Evolutionary conservation across 1,140 invertebrate species (phyloP), one percentile per base, ranked within the genome.

Genomic region (Penaeus japonicus): DNA sequence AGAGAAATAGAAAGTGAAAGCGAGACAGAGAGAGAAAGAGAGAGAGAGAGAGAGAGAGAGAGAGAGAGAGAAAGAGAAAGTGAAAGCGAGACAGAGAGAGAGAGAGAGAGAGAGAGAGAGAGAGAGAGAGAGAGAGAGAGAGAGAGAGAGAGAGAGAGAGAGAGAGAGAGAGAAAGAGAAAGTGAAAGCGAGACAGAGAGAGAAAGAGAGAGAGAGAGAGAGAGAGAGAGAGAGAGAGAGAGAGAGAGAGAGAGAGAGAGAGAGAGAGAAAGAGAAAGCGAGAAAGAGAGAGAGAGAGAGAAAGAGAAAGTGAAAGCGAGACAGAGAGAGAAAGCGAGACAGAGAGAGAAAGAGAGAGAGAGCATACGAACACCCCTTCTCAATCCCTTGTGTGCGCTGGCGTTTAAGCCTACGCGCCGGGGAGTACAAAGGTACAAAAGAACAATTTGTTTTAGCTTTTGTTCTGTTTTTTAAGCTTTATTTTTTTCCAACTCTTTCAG

Each of bases 121-220:
- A 53, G 78, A 80, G 47, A 80, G 78, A 80, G 78, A 78, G 75
- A 78, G 75, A 78, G 75, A 78, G 75, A 78, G 75, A 78, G 75
- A 78, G 75, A 78, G 35, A 79, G 35, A 47, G 77, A 79, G 77
- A 80, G 32, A 53, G 22, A 79, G 22, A 79, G 22, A 77, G 32
- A 77, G 7, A 77, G 0, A 24, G 1, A 32, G 7, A 18, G 1
- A 77, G 22, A 12, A 4, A 80, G 39, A 53, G 35, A 80, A 53
- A 80, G 47, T 54, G 78, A 54, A 39, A 80, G 35, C 53, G 78
- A 80, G 32, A 80, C n/a, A 80, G 35, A 80, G 78, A 80, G 78
- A 80, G 35, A 80, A 39, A 80, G 35, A 80, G 32, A 53, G 39
- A 78, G 18, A 39, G 39, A 77, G 32, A 77, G 20, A 77, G 12